Evolutionary conservation across 1,140 invertebrate species (phyloP), one percentile per base, ranked within the genome.

Genomic region (Drosophila saltans): DNA sequence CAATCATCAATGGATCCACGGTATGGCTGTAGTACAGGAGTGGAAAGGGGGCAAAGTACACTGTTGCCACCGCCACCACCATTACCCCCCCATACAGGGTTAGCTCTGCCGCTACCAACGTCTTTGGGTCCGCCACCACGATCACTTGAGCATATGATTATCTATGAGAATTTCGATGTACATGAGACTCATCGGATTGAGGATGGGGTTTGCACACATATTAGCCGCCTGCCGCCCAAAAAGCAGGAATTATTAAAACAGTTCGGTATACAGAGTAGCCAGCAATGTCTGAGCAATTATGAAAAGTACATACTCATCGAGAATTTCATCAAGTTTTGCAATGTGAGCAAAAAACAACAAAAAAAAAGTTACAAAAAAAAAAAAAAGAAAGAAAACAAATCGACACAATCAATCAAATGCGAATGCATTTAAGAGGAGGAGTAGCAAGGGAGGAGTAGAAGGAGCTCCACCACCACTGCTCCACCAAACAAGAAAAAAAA

Each of bases 241-340:
- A 92, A 92, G 74, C 91, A 92, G 91, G 91, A 92, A 79, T 71
- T 92, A 81, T 88, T 92, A 69, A 92, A 92, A 92, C 91, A 92
- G 91, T 92, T 92, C 91, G 91, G 91, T 92, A 92, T 92, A 88
- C 91, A 92, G 83, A 92, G 90, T 90, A 81, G 85, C 65, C 84
- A 89, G 84, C 91, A 92, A 85, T 89, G 80, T 78, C 86, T 92
- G 81, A 92, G 91, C 78, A 91, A 91, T 92, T 92, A 92, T 86
- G 91, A 92, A 92, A 92, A 92, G 86, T 92, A 91, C 80, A 92
- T 92, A 85, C 78, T 92, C 91, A 89, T 92, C 91, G 91, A 92
- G 78, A 92, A 92, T 81, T 92, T 92, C 91, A 92, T 89, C 91
- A 91, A 91, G 84, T 92, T 92, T 89, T 92, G 91, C 91, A 92